Evolutionary conservation across 2,113 vertebrate genomes (phyloP).

Genomic region (Paramisgurnus dabryanus): DNA sequence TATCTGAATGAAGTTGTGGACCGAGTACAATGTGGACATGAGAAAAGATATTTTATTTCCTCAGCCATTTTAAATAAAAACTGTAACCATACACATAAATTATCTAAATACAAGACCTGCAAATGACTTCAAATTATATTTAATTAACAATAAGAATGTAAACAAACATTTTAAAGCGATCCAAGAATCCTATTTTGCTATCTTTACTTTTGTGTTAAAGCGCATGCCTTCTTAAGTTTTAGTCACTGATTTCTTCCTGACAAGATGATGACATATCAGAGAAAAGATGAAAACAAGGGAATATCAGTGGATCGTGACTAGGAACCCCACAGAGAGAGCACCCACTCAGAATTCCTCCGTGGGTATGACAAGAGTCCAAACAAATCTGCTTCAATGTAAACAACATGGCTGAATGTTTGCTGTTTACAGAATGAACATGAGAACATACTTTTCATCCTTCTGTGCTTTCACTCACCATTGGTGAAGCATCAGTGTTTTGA

Average conservation of each 20-base stretch:
- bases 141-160: background rate
- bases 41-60: background rate
- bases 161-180: background rate
- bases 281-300: constrained; percentile 20
- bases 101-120: constrained; percentile 11
- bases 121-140: background rate
- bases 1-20: too few species aligned
- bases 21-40: too few species aligned
- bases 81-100: constrained; percentile 2
- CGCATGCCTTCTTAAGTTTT: background rate
- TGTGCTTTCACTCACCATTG: background rate
- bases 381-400: constrained; percentile 42
- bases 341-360: constrained; percentile 33
- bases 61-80: constrained; percentile 4
- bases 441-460: background rate
- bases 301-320: background rate
- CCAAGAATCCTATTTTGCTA: background rate
- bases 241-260: background rate
- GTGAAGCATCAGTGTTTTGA: background rate
- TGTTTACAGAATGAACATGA: constrained; percentile 8
- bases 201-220: background rate
- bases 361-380: constrained; percentile 16
- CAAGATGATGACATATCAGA: background rate
- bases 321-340: constrained; percentile 23
- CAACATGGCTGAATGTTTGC: constrained; percentile 30